Percentiles rank a stretch among this genome's conserved stretches.
Conservation (phyloP, 2,797 vertebrate genomes). For the Margarornis squamiger region DNA sequence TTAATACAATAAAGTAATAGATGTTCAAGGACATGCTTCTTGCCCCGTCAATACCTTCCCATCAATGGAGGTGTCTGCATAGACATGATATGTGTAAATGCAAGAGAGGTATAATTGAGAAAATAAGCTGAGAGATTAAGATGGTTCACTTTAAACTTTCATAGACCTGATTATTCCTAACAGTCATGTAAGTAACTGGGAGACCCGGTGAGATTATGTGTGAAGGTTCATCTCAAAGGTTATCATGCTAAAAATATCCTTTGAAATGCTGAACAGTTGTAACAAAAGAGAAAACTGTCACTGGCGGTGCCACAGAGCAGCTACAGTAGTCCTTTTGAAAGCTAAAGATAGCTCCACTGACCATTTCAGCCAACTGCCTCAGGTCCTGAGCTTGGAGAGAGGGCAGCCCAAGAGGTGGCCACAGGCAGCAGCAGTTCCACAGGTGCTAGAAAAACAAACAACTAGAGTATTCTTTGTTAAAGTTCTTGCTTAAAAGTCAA, state of each 20-base stretch:
- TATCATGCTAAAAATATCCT: conserved; percentile 10
- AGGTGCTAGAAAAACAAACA: not conserved
- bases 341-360: not conserved
- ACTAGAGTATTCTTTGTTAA: not conserved
- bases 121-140: not conserved
- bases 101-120: not conserved
- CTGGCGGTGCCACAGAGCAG: not conserved
- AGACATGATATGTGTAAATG: not conserved
- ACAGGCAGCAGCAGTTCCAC: not conserved
- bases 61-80: not conserved
- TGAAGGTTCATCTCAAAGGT: conserved; percentile 24
- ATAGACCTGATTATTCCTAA: not conserved
- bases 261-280: not conserved
- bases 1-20: not conserved
- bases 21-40: not conserved
- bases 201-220: not conserved
- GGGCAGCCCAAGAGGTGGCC: not conserved
- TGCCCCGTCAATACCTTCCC: not conserved
- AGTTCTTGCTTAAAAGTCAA: not conserved
- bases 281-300: not conserved
- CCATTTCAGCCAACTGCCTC: not conserved
- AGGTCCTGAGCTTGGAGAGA: not conserved
- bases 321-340: not conserved
- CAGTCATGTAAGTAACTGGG: not conserved
- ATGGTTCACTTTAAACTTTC: not conserved